Evolutionary conservation across 2,888 invertebrate species (phyloP).

Genomic region (Sphecodes monilicornis): DNA sequence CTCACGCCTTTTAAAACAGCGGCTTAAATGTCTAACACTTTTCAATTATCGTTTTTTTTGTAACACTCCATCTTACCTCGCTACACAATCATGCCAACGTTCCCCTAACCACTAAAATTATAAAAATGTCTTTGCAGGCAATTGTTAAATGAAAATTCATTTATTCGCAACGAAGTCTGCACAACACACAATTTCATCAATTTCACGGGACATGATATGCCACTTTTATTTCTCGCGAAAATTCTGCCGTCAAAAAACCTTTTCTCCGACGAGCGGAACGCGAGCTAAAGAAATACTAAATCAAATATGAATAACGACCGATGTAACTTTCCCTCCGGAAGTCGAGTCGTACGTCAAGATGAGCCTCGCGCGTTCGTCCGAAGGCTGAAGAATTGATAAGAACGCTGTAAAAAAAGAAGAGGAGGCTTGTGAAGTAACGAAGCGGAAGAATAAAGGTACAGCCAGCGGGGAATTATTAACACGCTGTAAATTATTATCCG

Average conservation of each 20-base stretch:
- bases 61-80: no score
- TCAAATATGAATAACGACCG: background rate
- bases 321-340: background rate
- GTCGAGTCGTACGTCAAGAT: background rate
- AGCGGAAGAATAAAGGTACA: background rate
- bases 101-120: no score
- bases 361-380: background rate
- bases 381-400: background rate
- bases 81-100: no score
- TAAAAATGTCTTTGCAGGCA: no score
- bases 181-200: no score
- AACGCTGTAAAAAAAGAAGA: background rate
- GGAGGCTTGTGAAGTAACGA: background rate
- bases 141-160: no score
- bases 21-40: no score
- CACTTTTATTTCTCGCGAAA: background rate
- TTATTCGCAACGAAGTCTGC: no score
- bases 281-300: background rate
- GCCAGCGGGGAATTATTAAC: background rate
- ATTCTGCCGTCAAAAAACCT: background rate
- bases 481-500: background rate
- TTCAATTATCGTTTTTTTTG: no score
- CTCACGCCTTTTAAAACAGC: no score
- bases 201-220: no score
- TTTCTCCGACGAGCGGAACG: no score